phyloP scores from a whole-genome alignment of 30 jellyfish, hydroid and myxozoan species.

The Pseudorhiza aurosa region DNA sequence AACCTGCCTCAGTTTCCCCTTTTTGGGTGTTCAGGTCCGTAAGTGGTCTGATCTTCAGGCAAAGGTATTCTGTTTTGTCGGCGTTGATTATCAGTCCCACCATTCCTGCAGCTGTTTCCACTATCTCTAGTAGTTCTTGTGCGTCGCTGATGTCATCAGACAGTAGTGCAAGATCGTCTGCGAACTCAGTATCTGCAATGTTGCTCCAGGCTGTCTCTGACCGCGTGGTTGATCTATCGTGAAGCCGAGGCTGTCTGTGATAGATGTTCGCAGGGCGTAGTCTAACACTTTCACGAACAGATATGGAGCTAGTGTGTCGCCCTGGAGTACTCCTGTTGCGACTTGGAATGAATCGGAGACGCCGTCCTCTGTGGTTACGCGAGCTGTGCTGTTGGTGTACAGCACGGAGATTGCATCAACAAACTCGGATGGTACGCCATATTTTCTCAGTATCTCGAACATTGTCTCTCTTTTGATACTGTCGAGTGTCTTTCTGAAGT shows the following conservation, averaged over 20 bases:
- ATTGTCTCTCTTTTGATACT: neutral
- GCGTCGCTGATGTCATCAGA: neutral
- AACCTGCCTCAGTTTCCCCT: too few relatives aligned
- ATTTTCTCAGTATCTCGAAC: neutral
- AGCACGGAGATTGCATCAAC: neutral
- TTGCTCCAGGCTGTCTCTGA: neutral
- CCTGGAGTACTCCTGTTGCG: conserved; percentile 1
- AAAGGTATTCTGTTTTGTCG: neutral
- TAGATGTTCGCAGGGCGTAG: conserved; percentile 1
- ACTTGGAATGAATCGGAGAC: neutral
- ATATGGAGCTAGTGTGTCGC: conserved; percentile 6
- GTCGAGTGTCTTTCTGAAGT: neutral
- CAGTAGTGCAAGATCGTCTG: neutral
- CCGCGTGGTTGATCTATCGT: neutral
- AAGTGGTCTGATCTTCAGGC: too few relatives aligned
- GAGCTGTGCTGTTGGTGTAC: neutral
- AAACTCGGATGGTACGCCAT: neutral
- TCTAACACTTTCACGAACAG: neutral
- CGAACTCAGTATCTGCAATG: neutral
- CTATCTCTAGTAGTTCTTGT: neutral
- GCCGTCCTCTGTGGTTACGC: neutral
- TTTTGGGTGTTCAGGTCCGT: too few relatives aligned
- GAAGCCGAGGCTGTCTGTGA: neutral
- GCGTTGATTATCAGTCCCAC: neutral
- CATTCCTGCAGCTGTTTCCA: neutral